Conservation (phyloP, 2,888 invertebrate species). For the Chelonus formosanus region DNA sequence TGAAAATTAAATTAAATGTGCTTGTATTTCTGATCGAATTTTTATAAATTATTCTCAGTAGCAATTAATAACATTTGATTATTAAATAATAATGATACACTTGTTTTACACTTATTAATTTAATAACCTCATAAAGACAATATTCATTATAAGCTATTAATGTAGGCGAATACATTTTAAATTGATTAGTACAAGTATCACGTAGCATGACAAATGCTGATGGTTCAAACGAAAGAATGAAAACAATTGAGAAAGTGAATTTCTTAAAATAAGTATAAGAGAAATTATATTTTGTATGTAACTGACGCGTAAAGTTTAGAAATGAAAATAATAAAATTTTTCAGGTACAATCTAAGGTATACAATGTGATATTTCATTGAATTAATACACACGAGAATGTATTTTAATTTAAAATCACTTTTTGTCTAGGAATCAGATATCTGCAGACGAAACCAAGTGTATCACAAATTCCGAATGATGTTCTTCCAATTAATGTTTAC, state of each 20-base stretch:
- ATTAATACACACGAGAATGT: not conserved
- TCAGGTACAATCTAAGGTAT: slow-evolving; percentile 3
- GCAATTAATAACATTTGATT: no score
- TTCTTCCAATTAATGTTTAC: slow-evolving; percentile 1
- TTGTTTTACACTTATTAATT: not conserved
- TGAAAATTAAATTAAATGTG: no score
- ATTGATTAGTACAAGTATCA: slow-evolving; percentile 3
- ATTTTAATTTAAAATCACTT: not conserved
- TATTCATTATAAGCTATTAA: not conserved
- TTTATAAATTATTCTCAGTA: no score
- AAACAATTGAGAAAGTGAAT: not conserved
- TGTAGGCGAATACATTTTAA: not conserved
- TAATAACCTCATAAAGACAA: not conserved
- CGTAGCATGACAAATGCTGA: not conserved
- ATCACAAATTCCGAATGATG: not conserved
- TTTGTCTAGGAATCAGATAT: not conserved
- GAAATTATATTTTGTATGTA: not conserved
- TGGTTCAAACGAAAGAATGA: not conserved
- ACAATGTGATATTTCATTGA: not conserved
- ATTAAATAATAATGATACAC: no score
- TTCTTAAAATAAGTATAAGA: not conserved
- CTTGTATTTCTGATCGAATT: no score
- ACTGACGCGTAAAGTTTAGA: not conserved
- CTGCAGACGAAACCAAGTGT: not conserved
- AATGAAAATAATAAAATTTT: not conserved